Percentiles rank a stretch among this genome's conserved stretches.
Conservation (phyloP, 64 coral and sea anemone genomes). For the Porites australiensis region DNA sequence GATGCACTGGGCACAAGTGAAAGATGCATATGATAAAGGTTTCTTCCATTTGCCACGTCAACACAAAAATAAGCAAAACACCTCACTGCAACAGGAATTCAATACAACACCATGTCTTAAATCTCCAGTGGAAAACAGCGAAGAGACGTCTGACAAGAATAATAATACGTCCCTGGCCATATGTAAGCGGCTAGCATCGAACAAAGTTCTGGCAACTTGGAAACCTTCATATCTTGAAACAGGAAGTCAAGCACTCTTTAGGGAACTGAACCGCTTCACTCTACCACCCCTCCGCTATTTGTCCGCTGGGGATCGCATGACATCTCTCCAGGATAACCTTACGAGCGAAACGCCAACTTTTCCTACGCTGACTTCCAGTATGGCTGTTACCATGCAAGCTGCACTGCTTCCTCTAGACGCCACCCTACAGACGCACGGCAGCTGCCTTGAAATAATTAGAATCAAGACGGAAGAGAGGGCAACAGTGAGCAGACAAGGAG, state of each 20-base stretch:
- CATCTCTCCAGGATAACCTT: not conserved
- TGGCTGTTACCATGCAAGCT: too few relatives aligned
- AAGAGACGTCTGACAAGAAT: not conserved
- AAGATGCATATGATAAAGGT: not conserved
- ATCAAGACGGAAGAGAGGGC: conserved; percentile 20
- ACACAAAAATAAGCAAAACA: not conserved
- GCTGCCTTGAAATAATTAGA: conserved; percentile 23
- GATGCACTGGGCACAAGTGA: conserved; percentile 11
- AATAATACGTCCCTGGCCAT: not conserved
- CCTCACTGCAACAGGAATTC: not conserved
- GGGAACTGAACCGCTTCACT: not conserved
- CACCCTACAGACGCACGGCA: not conserved
- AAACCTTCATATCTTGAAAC: not conserved
- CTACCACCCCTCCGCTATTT: not conserved
- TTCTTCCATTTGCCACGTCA: not conserved
- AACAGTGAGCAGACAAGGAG: not conserved
- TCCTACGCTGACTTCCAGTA: too few relatives aligned
- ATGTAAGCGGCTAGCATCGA: not conserved
- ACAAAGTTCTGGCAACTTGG: not conserved
- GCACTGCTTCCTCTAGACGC: conserved; percentile 29
- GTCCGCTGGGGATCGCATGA: not conserved
- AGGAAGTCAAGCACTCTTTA: not conserved
- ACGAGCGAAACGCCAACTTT: too few relatives aligned
- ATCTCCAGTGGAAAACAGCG: conserved; percentile 23
- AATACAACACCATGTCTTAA: not conserved